A percentile compares a stretch with the other conserved stretches of the same genome.
These are phyloP conservation scores for Bradypus variegatus DNA, from an alignment of 2,797 vertebrate species.

Conservation along the genomic window DNA sequence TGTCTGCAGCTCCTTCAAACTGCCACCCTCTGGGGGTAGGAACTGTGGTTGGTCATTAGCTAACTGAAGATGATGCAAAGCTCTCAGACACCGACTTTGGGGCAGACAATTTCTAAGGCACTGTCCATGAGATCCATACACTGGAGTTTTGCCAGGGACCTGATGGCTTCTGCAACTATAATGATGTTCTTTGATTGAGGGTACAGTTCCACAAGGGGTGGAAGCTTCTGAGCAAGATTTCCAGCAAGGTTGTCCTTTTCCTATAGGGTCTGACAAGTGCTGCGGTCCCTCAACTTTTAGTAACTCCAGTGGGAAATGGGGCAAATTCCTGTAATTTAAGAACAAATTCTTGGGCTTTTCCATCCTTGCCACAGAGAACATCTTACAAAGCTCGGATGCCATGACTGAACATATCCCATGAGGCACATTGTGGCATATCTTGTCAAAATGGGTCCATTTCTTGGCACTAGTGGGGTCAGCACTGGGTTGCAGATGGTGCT, in stretches of 20 bases:
- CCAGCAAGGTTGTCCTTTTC: constrained; percentile 89
- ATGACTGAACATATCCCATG: constrained; percentile 73
- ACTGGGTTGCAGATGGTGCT: too few relatives aligned
- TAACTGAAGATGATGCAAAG: constrained; percentile 88
- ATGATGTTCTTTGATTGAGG: constrained; percentile 97
- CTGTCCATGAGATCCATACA: constrained; percentile 97
- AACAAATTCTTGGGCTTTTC: constrained; percentile 97
- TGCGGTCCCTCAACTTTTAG: constrained; percentile 94
- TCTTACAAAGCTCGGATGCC: constrained; percentile 90
- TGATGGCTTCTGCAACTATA: constrained; percentile 95
- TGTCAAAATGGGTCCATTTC: constrained; percentile 69
- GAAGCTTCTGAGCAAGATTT: too few relatives aligned
- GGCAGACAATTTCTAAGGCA: constrained; percentile 90
- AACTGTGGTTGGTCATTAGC: constrained; percentile 91
- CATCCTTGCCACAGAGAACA: constrained; percentile 90
- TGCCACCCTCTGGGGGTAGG: constrained; percentile 80
- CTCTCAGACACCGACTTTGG: constrained; percentile 92
- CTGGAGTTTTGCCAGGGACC: constrained; percentile 89
- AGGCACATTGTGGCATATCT: constrained; percentile 63
- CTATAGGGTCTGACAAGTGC: constrained; percentile 94
- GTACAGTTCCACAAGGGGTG: constrained; percentile 68
- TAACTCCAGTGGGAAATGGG: constrained; percentile 88
- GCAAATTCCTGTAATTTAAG: constrained; percentile 93
- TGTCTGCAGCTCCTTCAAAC: constrained; percentile 88
- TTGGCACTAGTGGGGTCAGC: not conserved